A percentile compares a stretch with the other conserved stretches of the same genome.
These are phyloP conservation scores for Dromius quadrimaculatus DNA, from an alignment of 2,888 invertebrate species.

Conservation along the genomic window DNA sequence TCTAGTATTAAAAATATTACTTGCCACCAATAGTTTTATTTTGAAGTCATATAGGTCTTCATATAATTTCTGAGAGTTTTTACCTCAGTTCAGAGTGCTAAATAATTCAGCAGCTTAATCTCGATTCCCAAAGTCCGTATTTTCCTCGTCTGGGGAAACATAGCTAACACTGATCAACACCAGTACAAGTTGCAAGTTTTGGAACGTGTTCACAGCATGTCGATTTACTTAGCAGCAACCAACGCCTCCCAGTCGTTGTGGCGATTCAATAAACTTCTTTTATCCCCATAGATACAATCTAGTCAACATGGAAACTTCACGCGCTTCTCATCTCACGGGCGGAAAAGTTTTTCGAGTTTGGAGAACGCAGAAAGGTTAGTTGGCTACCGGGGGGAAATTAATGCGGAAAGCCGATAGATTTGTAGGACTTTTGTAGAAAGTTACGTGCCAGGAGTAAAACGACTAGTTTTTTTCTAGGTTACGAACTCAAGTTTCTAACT, in stretches of 20 bases:
- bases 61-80: not conserved
- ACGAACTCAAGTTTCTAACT: constrained; percentile 27
- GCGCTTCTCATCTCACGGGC: constrained; percentile 4
- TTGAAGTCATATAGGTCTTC: not conserved
- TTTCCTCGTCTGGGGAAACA: constrained; percentile 31
- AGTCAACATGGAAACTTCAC: not conserved
- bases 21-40: too few species aligned
- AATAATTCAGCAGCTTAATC: constrained; percentile 46
- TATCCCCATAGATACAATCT: constrained; percentile 42
- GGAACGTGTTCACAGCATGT: constrained; percentile 42
- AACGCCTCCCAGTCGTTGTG: not conserved
- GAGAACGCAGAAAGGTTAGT: constrained; percentile 9
- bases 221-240: constrained; percentile 43
- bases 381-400: constrained; percentile 23
- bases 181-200: constrained; percentile 10
- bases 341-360: constrained; percentile 17
- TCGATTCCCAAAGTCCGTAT: constrained; percentile 16
- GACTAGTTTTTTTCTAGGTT: constrained; percentile 33
- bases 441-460: constrained; percentile 32
- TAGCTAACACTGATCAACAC: not conserved
- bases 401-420: constrained; percentile 35
- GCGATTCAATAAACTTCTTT: constrained; percentile 45
- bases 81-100: too few species aligned
- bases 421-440: constrained; percentile 28
- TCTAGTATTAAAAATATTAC: too few species aligned